These are phyloP conservation scores for Siniperca chuatsi DNA, from an alignment of 2,113 vertebrate species.

Conservation along the genomic window DNA sequence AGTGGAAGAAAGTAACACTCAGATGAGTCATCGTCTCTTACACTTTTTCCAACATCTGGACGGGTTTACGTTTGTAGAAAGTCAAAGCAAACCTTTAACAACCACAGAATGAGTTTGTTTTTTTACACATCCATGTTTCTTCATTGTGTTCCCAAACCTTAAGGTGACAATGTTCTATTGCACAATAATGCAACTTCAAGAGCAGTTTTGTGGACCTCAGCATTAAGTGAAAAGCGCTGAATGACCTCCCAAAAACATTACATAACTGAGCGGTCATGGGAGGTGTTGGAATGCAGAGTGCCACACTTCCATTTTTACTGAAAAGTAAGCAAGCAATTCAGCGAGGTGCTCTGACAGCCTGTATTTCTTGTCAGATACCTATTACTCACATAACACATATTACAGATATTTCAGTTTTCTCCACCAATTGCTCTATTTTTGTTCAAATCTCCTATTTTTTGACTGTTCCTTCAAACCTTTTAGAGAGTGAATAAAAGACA, in stretches of 20 bases:
- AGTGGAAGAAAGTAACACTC: constrained; percentile 15
- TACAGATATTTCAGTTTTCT: neutral
- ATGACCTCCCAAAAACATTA: neutral
- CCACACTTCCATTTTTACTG: neutral
- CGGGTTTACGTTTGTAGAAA: neutral
- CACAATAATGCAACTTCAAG: neutral
- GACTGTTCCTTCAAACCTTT: neutral
- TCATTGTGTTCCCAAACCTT: neutral
- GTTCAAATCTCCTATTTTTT: neutral
- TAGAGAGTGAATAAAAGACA: neutral
- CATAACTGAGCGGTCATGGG: neutral
- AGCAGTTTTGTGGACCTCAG: neutral
- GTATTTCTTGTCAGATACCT: too few species aligned
- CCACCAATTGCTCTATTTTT: neutral
- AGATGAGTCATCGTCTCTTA: constrained; percentile 22
- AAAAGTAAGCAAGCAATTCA: neutral
- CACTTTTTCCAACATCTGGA: constrained; percentile 36
- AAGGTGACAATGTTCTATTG: neutral
- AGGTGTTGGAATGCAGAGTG: neutral
- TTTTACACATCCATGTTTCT: neutral
- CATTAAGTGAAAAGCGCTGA: neutral
- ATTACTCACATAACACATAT: neutral
- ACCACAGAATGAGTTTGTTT: neutral
- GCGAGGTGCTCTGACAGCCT: too few species aligned
- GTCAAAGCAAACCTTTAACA: neutral